Evolutionary conservation across 1,140 invertebrate genomes (phyloP), one percentile per base, ranked within the genome.

Genomic region (Melitaea cinxia): DNA sequence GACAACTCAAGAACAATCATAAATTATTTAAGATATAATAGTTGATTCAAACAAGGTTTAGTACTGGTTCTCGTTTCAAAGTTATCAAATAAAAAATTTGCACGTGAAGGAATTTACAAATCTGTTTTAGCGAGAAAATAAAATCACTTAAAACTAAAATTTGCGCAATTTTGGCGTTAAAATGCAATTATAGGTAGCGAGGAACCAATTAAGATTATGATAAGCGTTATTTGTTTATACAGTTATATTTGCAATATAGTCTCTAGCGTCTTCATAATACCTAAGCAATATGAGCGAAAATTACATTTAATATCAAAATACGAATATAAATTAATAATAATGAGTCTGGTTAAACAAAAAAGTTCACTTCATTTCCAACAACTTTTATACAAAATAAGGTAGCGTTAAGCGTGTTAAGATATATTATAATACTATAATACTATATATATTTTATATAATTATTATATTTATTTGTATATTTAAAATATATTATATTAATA

Each of bases 1-100:
- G 54, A 57, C 54, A 57, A 28, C 21, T 19, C 33, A 52, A 52
- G 45, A 65, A 52, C 62, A 65, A 65, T 63, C 55, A 63, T 49
- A 65, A 57, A 57, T 42, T 30, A 45, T 62, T 56, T 63, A 47
- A 60, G 47, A 63, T 53, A 19, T 57, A 45, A 28, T 57, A 45
- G 37, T 6, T 55, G 37, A 63, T 55, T 63, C 45, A 57, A 39
- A 50, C 35, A n/a, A 52, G 21, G 33, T 50, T 52, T 57, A 10
- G 21, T 17, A 42, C 45, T 52, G 33, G 15, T 57, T 49, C 55
- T 49, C 33, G 54, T 17, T 39, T 52, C 62, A 65, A 65, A 54
- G 54, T 50, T 65, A 39, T n/a, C 4, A 12, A 55, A n/a, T 52
- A 60, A 65, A 39, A 57, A 57, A 54, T 39, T 39, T 39, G 24